Evolutionary conservation across 2,113 vertebrate species (phyloP).

Genomic region (Dasypus novemcinctus): DNA sequence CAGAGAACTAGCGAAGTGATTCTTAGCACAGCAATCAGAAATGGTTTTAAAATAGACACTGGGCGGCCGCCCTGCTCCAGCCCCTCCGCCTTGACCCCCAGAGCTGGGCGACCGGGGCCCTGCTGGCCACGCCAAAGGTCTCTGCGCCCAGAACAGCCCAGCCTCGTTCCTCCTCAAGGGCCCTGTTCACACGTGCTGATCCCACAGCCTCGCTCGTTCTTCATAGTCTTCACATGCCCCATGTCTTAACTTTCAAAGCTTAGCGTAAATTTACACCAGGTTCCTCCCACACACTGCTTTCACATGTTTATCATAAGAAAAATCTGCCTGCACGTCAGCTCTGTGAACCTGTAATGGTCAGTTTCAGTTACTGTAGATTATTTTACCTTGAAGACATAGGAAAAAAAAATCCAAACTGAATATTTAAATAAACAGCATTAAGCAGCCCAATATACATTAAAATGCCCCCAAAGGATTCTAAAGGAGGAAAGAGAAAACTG

Average conservation of each 20-base stretch:
- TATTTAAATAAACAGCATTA: not conserved
- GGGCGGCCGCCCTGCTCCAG: not conserved
- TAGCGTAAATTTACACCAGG: not conserved
- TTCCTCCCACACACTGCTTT: not conserved
- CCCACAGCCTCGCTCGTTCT: not conserved
- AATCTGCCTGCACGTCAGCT: not conserved
- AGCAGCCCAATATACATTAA: not conserved
- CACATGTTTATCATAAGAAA: not conserved
- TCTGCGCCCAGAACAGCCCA: not conserved
- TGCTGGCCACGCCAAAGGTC: not conserved
- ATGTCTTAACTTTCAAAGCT: not conserved
- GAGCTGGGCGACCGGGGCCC: not conserved
- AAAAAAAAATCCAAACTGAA: not conserved
- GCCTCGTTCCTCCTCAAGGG: not conserved
- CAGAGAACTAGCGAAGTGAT: not conserved
- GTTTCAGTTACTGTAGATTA: not conserved
- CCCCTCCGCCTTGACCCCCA: not conserved
- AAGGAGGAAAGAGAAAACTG: not conserved
- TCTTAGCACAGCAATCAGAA: not conserved
- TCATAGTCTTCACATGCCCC: not conserved
- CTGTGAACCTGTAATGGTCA: not conserved
- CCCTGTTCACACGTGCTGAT: not conserved
- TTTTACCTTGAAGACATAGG: not conserved
- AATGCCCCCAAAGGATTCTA: not conserved
- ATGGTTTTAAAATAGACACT: not conserved